phyloP scores from a whole-genome alignment of 2,888 invertebrate genomes.

The Drosophila atripex region DNA sequence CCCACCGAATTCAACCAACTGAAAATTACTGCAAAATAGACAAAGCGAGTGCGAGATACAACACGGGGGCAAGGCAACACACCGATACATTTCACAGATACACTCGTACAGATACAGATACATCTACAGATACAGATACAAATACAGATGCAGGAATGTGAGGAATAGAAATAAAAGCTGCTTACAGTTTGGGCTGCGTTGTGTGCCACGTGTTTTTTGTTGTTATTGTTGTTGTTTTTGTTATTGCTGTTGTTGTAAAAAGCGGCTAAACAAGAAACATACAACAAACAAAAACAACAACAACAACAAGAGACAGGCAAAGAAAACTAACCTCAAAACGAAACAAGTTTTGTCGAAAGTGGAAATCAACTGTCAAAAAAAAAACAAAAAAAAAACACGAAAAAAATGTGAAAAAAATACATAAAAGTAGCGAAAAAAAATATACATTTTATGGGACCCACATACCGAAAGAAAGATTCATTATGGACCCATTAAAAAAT shows the following conservation, averaged over 20 bases:
- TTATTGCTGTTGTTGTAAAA: constrained; percentile 39
- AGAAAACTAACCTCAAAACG: constrained; percentile 63
- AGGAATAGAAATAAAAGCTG: constrained; percentile 34
- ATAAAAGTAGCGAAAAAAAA: constrained; percentile 10
- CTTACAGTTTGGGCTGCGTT: constrained; percentile 34
- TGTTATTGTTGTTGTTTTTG: constrained; percentile 29
- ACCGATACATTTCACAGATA: constrained; percentile 4
- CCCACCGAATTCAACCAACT: constrained; percentile 62
- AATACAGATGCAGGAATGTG: neutral
- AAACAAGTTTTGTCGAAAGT: constrained; percentile 64
- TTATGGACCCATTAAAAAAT: constrained; percentile 27
- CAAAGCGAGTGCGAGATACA: constrained; percentile 19
- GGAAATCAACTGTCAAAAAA: constrained; percentile 49
- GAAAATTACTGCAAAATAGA: constrained; percentile 56
- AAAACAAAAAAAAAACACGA: constrained; percentile 6
- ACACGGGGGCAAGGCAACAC: constrained; percentile 1
- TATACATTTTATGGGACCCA: constrained; percentile 32
- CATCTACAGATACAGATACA: neutral
- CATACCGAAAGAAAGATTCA: constrained; percentile 34
- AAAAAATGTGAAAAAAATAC: constrained; percentile 13
- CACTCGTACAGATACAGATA: neutral
- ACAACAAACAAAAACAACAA: constrained; percentile 20
- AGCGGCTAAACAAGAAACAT: constrained; percentile 38
- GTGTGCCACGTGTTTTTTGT: constrained; percentile 50
- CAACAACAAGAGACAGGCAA: constrained; percentile 18